Percentiles rank a stretch among this genome's conserved stretches.
Conservation (phyloP, 2,888 invertebrate genomes). For the Baccha elongata region DNA sequence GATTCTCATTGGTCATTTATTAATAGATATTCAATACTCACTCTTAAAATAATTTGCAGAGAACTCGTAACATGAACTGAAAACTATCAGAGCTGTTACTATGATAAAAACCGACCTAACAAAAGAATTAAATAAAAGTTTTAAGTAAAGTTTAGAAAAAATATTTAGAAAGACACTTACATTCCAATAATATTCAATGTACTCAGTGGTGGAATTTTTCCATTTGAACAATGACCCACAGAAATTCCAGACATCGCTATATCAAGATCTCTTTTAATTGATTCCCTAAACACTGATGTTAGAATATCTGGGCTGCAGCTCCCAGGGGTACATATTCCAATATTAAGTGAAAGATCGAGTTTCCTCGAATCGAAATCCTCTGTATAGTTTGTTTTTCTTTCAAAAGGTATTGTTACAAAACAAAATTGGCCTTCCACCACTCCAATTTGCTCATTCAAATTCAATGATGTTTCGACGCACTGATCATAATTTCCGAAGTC, state of each 20-base stretch:
- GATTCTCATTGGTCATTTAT: no score
- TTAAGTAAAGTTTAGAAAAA: neutral
- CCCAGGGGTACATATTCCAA: conserved; percentile 38
- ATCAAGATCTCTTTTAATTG: neutral
- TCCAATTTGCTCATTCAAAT: neutral
- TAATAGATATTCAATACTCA: no score
- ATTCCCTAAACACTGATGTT: conserved; percentile 13
- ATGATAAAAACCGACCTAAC: conserved; percentile 4
- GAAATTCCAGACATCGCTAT: conserved; percentile 14
- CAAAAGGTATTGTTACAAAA: conserved; percentile 6
- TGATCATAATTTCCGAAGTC: conserved; percentile 45
- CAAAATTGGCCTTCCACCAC: conserved; percentile 33
- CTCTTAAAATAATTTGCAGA: neutral
- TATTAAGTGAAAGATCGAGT: neutral
- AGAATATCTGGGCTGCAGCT: conserved; percentile 19
- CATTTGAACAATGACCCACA: conserved; percentile 8
- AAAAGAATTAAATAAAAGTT: neutral
- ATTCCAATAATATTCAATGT: conserved; percentile 11
- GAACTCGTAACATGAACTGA: conserved; percentile 7
- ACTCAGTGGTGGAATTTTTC: neutral
- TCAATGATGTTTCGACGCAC: conserved; percentile 17
- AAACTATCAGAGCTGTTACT: conserved; percentile 2
- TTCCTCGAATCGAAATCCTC: neutral
- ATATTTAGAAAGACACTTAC: neutral
- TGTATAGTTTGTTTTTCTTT: neutral